Conservation (phyloP, 2,797 vertebrate genomes). For the Gephyroberyx darwinii region DNA sequence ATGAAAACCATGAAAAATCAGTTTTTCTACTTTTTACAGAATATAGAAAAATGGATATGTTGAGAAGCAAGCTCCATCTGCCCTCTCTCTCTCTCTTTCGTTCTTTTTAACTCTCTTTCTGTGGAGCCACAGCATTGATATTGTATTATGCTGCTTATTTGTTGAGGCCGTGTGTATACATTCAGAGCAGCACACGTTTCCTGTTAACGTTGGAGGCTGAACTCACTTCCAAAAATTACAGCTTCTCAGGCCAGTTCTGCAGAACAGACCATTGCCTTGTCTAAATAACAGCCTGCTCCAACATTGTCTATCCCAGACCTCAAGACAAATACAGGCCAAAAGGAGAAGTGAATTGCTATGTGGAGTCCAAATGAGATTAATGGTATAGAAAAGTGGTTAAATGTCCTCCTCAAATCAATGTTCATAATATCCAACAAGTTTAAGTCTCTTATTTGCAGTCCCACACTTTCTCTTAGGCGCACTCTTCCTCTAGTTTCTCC, state of each 20-base stretch:
- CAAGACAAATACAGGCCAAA: constrained; percentile 38
- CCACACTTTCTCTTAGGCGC: neutral
- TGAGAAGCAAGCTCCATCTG: constrained; percentile 34
- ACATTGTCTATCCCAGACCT: constrained; percentile 69
- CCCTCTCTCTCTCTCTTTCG: constrained; percentile 35
- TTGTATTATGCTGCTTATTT: constrained; percentile 78
- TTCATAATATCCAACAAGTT: constrained; percentile 8
- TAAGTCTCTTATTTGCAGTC: constrained; percentile 6
- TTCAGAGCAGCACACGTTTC: constrained; percentile 74
- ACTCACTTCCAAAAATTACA: constrained; percentile 73
- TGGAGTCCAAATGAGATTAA: constrained; percentile 20
- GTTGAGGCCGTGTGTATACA: constrained; percentile 76
- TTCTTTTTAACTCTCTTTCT: constrained; percentile 34
- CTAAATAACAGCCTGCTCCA: constrained; percentile 73
- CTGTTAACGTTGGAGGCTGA: constrained; percentile 77
- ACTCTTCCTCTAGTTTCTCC: neutral
- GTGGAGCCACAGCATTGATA: constrained; percentile 68
- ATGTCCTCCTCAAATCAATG: constrained; percentile 8
- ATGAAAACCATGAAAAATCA: constrained; percentile 29
- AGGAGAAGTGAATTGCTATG: constrained; percentile 15
- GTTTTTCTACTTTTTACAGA: constrained; percentile 40
- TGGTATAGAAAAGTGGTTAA: constrained; percentile 12
- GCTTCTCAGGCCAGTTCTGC: constrained; percentile 69
- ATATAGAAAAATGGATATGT: constrained; percentile 52
- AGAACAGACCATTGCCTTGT: constrained; percentile 74